Percentiles rank a stretch among this genome's conserved stretches.
phyloP scores from a whole-genome alignment of 53 echinoderm and acorn worm genomes.

The Crossaster papposus region DNA sequence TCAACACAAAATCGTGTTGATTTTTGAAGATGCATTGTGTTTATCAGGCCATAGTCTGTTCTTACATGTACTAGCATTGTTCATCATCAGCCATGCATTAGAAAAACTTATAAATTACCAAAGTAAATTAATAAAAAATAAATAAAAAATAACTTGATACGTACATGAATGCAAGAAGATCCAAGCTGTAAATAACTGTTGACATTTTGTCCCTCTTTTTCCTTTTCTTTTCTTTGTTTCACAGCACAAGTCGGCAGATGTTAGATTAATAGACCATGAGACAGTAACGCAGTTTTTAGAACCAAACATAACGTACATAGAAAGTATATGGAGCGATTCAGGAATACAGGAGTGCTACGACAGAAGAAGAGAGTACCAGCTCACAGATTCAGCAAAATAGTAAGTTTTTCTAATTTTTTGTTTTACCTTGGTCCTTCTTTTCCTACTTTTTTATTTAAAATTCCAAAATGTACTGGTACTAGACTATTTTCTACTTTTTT shows the following conservation, averaged over 20 bases:
- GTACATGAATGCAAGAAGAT: too few relatives aligned
- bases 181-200: too few relatives aligned
- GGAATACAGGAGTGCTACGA: slow-evolving; percentile 99
- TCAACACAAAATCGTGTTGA: too few relatives aligned
- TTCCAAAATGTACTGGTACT: not conserved
- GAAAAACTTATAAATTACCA: too few relatives aligned
- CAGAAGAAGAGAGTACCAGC: slow-evolving; percentile 99
- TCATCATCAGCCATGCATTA: too few relatives aligned
- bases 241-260: slow-evolving; percentile 88
- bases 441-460: not conserved
- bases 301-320: slow-evolving; percentile 87
- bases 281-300: slow-evolving; percentile 92
- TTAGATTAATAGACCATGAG: slow-evolving; percentile 97
- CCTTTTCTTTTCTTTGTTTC: slow-evolving; percentile 14
- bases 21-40: not conserved
- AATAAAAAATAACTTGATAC: too few relatives aligned
- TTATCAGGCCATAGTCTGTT: too few relatives aligned
- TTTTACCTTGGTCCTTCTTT: not conserved
- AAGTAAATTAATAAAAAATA: too few relatives aligned
- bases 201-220: not conserved
- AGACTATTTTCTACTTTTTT: too few relatives aligned
- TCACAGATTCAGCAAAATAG: slow-evolving; percentile 99
- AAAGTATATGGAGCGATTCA: slow-evolving; percentile 98
- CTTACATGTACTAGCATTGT: too few relatives aligned
- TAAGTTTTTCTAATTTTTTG: slow-evolving; percentile 81